phyloP scores from a whole-genome alignment of 1,140 invertebrate species.

The Philopotamus ludificatus region DNA sequence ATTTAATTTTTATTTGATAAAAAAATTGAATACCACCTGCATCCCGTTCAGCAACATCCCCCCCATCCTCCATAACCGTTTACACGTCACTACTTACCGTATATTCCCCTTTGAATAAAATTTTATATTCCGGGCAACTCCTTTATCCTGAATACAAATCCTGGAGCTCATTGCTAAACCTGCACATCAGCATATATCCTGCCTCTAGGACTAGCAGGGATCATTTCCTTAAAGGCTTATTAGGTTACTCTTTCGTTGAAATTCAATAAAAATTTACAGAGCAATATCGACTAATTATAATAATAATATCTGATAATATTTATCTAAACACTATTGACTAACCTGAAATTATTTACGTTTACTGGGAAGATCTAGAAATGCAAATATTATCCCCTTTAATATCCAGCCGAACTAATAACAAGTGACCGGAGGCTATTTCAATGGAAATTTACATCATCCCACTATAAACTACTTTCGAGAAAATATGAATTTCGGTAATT shows the following conservation, averaged over 20 bases:
- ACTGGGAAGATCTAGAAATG: no score
- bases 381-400: no score
- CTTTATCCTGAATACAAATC: constrained; percentile 24
- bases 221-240: constrained; percentile 18
- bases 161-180: constrained; percentile 12
- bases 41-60: not conserved
- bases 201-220: constrained; percentile 15
- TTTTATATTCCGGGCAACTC: constrained; percentile 29
- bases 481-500: no score
- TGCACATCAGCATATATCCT: constrained; percentile 20
- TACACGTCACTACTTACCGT: not conserved
- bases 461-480: no score
- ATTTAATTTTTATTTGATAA: no score
- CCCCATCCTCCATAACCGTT: not conserved
- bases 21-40: not conserved
- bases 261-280: no score
- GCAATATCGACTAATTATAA: no score
- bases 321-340: no score
- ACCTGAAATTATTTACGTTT: no score
- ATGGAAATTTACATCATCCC: no score
- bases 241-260: not conserved
- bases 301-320: no score
- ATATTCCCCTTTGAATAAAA: not conserved
- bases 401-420: not conserved
- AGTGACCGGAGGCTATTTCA: not conserved